Evolutionary conservation across 2,113 vertebrate genomes (phyloP).

Genomic region (Dasyprocta punctata): DNA sequence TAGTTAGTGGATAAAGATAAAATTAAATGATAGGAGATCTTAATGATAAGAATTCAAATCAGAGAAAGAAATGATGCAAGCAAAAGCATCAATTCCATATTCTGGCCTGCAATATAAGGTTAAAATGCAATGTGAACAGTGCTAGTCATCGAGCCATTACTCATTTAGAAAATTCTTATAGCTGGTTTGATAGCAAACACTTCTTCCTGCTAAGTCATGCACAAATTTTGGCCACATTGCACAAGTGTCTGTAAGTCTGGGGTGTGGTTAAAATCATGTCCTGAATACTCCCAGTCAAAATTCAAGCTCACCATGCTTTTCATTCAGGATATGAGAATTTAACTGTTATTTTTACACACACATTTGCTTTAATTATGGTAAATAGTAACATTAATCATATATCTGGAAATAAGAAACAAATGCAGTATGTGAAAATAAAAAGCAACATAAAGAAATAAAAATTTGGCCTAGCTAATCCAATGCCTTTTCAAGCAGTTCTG

Average conservation of each 20-base stretch:
- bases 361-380: background rate
- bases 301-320: background rate
- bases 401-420: background rate
- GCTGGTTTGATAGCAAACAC: background rate
- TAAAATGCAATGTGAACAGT: background rate
- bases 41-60: constrained; percentile 62
- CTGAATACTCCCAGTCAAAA: background rate
- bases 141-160: background rate
- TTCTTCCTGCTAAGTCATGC: background rate
- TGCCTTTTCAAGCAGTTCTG: background rate
- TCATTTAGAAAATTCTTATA: background rate
- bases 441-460: background rate
- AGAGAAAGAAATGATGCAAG: constrained; percentile 57
- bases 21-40: constrained; percentile 63
- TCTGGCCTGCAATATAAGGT: background rate
- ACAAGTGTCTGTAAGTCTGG: background rate
- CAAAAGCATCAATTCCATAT: background rate
- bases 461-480: background rate
- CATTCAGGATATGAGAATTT: constrained; percentile 2
- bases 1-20: constrained; percentile 74
- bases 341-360: background rate
- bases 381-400: background rate
- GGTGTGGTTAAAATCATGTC: background rate
- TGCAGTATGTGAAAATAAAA: background rate
- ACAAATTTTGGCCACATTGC: background rate